phyloP scores from a whole-genome alignment of 2,797 vertebrate species.

The Silurus aristotelis region DNA sequence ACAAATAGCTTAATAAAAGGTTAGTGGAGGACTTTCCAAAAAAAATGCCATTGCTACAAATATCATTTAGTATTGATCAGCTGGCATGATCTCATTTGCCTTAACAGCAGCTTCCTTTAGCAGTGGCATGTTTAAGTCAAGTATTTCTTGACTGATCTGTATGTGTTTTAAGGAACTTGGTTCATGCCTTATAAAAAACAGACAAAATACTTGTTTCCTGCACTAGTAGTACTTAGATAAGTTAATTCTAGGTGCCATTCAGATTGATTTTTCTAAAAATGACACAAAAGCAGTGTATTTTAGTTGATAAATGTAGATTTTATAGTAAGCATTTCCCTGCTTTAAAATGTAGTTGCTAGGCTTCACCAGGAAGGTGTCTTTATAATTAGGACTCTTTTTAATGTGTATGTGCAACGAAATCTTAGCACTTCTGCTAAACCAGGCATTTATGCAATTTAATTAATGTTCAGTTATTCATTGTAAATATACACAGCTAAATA shows the following conservation, averaged over 20 bases:
- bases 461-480: constrained; percentile 50
- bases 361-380: constrained; percentile 22
- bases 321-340: constrained; percentile 1
- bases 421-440: constrained; percentile 41
- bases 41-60: neutral
- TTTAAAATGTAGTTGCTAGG: constrained; percentile 18
- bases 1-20: neutral
- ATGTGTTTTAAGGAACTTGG: neutral
- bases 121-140: neutral
- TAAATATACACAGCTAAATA: constrained; percentile 47
- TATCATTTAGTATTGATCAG: neutral
- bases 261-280: constrained; percentile 9
- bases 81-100: neutral
- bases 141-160: neutral
- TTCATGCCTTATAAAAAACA: neutral
- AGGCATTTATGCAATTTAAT: constrained; percentile 62
- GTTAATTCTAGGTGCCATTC: constrained; percentile 27
- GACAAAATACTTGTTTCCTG: neutral
- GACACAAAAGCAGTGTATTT: constrained; percentile 15
- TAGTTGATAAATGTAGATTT: constrained; percentile 24
- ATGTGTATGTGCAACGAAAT: constrained; percentile 21
- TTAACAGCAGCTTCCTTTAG: neutral
- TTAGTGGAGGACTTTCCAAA: neutral
- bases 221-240: constrained; percentile 19
- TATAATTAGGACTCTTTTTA: constrained; percentile 27